Conservation (phyloP, 2,888 invertebrate species). For the Acanthoscelides obtectus region DNA sequence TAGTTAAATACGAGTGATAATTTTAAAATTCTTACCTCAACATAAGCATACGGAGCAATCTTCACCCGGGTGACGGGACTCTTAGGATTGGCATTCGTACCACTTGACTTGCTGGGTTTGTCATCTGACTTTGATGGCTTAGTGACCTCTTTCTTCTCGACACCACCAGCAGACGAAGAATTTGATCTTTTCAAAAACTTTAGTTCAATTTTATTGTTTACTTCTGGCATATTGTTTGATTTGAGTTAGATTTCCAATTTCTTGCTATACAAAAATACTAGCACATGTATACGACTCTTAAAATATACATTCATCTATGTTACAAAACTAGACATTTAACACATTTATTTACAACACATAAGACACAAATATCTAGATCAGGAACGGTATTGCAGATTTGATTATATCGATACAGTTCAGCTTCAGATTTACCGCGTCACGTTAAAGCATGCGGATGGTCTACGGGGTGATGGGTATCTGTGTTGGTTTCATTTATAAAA, state of each 20-base stretch:
- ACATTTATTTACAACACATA: neutral
- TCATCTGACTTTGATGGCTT: slow-evolving; percentile 15
- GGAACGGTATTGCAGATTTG: neutral
- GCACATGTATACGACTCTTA: neutral
- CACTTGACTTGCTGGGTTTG: slow-evolving; percentile 9
- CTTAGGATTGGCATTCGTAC: slow-evolving; percentile 26
- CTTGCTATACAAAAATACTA: neutral
- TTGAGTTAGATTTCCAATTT: neutral
- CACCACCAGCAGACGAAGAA: slow-evolving; percentile 8
- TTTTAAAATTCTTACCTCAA: slow-evolving; percentile 35
- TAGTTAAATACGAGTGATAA: neutral
- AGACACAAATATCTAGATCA: neutral
- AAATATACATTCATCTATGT: neutral
- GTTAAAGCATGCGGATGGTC: neutral
- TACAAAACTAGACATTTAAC: neutral
- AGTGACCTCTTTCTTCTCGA: slow-evolving; percentile 7
- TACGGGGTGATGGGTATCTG: neutral
- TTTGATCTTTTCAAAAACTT: slow-evolving; percentile 23
- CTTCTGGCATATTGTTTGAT: slow-evolving; percentile 25
- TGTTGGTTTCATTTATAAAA: neutral
- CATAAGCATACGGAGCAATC: slow-evolving; percentile 41
- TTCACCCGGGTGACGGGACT: slow-evolving; percentile 37
- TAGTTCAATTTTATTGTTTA: slow-evolving; percentile 29
- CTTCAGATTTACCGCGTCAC: neutral
- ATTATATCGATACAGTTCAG: neutral